Percentiles rank a stretch among this genome's conserved stretches.
Conservation (phyloP, 2,888 invertebrate genomes). For the Monopis laevigella region DNA sequence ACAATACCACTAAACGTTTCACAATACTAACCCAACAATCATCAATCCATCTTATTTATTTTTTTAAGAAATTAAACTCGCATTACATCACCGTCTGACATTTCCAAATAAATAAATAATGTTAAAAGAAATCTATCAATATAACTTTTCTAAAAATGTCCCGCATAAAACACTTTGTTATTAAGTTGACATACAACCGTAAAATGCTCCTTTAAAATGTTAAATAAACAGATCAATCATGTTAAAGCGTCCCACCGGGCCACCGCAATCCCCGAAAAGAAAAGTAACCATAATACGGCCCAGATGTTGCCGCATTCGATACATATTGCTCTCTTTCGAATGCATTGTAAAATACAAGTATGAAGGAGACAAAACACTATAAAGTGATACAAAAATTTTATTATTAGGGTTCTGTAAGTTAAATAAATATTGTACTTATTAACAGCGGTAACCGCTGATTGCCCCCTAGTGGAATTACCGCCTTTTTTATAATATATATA, state of each 20-base stretch:
- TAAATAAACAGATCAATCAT: slow-evolving; percentile 69
- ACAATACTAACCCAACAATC: too few species aligned
- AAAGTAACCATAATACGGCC: slow-evolving; percentile 65
- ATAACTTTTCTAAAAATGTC: slow-evolving; percentile 60
- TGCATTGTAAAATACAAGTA: slow-evolving; percentile 23
- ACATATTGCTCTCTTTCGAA: slow-evolving; percentile 35
- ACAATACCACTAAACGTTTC: too few species aligned
- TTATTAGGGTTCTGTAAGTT: too few species aligned
- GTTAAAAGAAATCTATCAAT: slow-evolving; percentile 64
- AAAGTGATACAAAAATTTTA: slow-evolving; percentile 56
- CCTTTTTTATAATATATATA: too few species aligned
- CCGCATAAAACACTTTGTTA: slow-evolving; percentile 63
- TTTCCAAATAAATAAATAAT: slow-evolving; percentile 25
- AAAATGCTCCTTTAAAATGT: slow-evolving; percentile 67
- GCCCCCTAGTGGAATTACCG: too few species aligned
- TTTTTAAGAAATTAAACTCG: too few species aligned
- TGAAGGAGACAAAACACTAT: slow-evolving; percentile 41
- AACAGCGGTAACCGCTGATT: too few species aligned
- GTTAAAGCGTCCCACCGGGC: slow-evolving; percentile 65
- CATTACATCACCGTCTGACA: too few species aligned
- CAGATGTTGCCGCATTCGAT: slow-evolving; percentile 62
- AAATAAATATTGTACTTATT: too few species aligned
- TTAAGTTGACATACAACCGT: slow-evolving; percentile 68
- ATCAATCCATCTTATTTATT: too few species aligned
- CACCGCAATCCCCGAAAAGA: slow-evolving; percentile 61